These are phyloP conservation scores for Polypedilum pembai DNA, from an alignment of 1,140 invertebrate species.

Conservation along the genomic window DNA sequence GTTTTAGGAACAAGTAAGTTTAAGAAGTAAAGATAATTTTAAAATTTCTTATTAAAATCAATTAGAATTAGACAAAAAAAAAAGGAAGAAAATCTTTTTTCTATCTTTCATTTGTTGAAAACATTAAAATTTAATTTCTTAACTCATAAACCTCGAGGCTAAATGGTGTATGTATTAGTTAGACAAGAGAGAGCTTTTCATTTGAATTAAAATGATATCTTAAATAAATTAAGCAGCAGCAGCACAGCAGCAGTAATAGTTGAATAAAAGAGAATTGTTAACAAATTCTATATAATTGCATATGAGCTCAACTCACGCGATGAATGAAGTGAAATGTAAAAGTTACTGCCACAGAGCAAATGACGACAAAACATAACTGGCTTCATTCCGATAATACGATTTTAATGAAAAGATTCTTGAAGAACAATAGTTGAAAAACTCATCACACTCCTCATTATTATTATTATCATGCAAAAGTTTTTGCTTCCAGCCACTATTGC, in stretches of 20 bases:
- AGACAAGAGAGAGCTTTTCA: not conserved
- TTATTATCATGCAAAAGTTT: not conserved
- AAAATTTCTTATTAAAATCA: too few species aligned
- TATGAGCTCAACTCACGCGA: not conserved
- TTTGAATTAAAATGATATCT: slow-evolving; percentile 14
- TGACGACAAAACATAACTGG: not conserved
- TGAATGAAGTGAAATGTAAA: not conserved
- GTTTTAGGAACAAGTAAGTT: too few species aligned
- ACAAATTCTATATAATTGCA: not conserved
- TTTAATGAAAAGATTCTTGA: not conserved
- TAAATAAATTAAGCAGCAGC: not conserved
- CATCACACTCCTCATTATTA: not conserved
- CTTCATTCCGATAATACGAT: slow-evolving; percentile 15
- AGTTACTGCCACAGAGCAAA: not conserved
- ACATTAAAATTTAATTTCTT: slow-evolving; percentile 15
- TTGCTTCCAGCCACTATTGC: not conserved
- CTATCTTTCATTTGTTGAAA: not conserved
- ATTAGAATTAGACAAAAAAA: too few species aligned
- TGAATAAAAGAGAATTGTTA: not conserved
- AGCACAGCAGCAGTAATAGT: not conserved
- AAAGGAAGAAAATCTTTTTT: too few species aligned
- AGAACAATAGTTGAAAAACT: slow-evolving; percentile 5
- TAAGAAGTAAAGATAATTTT: too few species aligned
- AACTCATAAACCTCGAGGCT: not conserved
- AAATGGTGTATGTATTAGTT: not conserved